Evolutionary conservation across 2,797 vertebrate species (phyloP).

Genomic region (Typhlichthys subterraneus): DNA sequence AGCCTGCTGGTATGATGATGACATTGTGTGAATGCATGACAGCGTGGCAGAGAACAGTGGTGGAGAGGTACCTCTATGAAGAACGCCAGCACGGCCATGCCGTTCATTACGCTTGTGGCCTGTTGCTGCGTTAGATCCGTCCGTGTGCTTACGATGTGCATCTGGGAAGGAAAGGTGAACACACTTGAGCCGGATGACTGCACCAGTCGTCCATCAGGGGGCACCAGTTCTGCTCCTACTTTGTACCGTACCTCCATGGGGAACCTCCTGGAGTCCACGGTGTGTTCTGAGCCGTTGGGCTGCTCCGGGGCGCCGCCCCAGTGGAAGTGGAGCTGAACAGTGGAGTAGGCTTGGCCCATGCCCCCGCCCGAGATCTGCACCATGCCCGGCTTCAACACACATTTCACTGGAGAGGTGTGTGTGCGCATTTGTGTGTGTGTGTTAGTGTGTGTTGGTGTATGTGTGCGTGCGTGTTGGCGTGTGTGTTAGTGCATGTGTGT

Average conservation of each 20-base stretch:
- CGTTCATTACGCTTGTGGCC: slow-evolving; percentile 38
- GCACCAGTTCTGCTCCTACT: not conserved
- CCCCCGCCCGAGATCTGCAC: slow-evolving; percentile 64
- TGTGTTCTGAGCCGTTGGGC: slow-evolving; percentile 66
- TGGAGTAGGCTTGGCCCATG: slow-evolving; percentile 57
- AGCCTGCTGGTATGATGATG: too few relatives aligned
- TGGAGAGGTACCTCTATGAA: slow-evolving; percentile 25
- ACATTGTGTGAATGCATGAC: too few relatives aligned
- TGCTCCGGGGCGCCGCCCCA: slow-evolving; percentile 51
- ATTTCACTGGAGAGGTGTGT: slow-evolving; percentile 60
- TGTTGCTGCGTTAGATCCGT: slow-evolving; percentile 48
- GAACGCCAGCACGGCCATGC: slow-evolving; percentile 73
- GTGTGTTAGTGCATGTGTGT: too few relatives aligned
- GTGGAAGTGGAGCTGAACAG: slow-evolving; percentile 76
- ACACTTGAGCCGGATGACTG: not conserved
- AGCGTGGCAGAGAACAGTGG: too few relatives aligned
- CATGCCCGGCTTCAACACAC: slow-evolving; percentile 31
- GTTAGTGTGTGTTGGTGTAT: not conserved
- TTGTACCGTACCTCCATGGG: slow-evolving; percentile 70
- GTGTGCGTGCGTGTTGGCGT: too few relatives aligned
- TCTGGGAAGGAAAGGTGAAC: slow-evolving; percentile 42
- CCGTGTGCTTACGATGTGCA: slow-evolving; percentile 75
- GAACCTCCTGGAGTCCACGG: slow-evolving; percentile 50
- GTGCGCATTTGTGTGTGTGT: not conserved
- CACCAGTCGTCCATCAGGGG: too few relatives aligned